Percentiles rank a stretch among this genome's conserved stretches.
Conservation (phyloP, 2,888 invertebrate species). For the Schrankia costaestrigalis region DNA sequence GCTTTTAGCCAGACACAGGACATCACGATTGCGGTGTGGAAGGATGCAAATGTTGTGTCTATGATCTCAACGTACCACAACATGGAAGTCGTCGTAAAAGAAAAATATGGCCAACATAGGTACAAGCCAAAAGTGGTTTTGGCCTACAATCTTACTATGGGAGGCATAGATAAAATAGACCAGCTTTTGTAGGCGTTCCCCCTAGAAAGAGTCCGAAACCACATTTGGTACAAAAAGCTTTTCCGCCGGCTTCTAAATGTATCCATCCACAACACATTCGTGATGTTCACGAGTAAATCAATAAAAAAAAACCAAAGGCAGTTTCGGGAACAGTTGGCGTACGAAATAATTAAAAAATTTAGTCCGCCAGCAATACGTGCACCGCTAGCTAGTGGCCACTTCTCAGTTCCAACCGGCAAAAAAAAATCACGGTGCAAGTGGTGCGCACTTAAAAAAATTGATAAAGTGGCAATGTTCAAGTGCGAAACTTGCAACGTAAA, state of each 20-base stretch:
- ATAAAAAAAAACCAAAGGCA: not conserved
- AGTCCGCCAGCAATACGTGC: not conserved
- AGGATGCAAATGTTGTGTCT: slow-evolving; percentile 2
- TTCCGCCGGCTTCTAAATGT: too few relatives aligned
- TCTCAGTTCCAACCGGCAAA: not conserved
- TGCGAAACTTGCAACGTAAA: not conserved
- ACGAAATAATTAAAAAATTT: slow-evolving; percentile 1
- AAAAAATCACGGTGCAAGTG: not conserved
- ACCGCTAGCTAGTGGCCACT: not conserved
- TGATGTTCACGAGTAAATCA: not conserved
- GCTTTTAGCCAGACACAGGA: slow-evolving; percentile 5
- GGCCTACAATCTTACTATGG: too few relatives aligned
- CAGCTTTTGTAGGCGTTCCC: too few relatives aligned
- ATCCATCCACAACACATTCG: slow-evolving; percentile 1
- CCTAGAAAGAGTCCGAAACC: too few relatives aligned
- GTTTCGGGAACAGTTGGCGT: not conserved
- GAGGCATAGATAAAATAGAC: too few relatives aligned
- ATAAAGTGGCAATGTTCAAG: not conserved
- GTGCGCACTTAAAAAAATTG: not conserved
- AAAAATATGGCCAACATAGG: too few relatives aligned
- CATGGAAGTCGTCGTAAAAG: not conserved
- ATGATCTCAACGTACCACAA: slow-evolving; percentile 1
- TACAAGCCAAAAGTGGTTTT: too few relatives aligned
- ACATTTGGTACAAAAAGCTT: too few relatives aligned
- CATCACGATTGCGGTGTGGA: slow-evolving; percentile 6